Conservation (phyloP, 2,888 invertebrate species). For the Graphium colonna region DNA sequence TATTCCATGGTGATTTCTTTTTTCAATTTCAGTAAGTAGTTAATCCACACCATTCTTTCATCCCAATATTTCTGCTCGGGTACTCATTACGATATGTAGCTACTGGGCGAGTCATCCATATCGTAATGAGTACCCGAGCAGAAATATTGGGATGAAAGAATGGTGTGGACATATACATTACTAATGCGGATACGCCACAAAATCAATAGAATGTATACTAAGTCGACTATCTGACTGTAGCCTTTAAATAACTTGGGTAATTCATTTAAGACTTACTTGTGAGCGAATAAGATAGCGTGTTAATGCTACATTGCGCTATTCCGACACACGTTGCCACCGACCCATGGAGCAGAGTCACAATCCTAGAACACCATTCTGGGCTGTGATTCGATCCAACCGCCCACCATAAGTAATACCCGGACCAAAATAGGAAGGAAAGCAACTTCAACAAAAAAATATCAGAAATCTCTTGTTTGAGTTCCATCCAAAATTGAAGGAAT, state of each 20-base stretch:
- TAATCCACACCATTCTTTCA: too few relatives aligned
- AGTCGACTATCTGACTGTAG: too few relatives aligned
- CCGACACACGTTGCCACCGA: conserved; percentile 50
- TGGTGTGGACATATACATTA: too few relatives aligned
- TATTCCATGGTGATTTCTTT: too few relatives aligned
- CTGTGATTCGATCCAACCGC: conserved; percentile 33
- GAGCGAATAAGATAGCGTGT: conserved; percentile 39
- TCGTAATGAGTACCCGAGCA: too few relatives aligned
- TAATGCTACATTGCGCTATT: conserved; percentile 51
- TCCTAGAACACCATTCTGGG: conserved; percentile 61
- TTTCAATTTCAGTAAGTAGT: too few relatives aligned
- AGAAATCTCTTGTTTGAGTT: conserved; percentile 43
- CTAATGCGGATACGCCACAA: too few relatives aligned
- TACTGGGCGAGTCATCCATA: too few relatives aligned
- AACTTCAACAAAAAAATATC: conserved; percentile 46
- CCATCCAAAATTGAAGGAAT: conserved; percentile 38
- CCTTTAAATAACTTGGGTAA: background rate
- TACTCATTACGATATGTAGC: too few relatives aligned
- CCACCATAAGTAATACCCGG: conserved; percentile 46
- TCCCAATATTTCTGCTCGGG: too few relatives aligned
- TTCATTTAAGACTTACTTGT: conserved; percentile 42
- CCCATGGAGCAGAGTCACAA: conserved; percentile 60
- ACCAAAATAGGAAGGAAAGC: conserved; percentile 60
- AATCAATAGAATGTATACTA: too few relatives aligned
- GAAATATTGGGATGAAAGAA: too few relatives aligned